Base-by-base conservation (phyloP, 2,888 invertebrate species). In the Sturmia bella region DNA sequence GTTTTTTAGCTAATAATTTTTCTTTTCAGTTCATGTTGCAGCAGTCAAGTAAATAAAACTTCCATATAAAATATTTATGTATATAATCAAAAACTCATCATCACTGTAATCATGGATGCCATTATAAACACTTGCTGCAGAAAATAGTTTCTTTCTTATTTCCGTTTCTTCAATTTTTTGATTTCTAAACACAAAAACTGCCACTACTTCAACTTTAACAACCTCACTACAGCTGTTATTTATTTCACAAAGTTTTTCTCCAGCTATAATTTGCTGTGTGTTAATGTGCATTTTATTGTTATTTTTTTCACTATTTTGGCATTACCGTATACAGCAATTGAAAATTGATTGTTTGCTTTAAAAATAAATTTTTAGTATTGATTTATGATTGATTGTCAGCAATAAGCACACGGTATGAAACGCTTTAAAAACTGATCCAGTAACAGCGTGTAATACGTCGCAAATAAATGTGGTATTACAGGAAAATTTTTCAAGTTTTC, bases 21-120 rank as follows among this genome's bases (percentile, higher is more conserved):
- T 41, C 9, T 59, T 41, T 24, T n/a, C 13, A n/a, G 3, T 15
- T 43, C 4, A 45, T 61, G 15, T 17, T 7, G 19, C 4, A 72
- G n/a, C 15, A 57, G 37, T 48, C 24, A 19, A 39, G 57, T 66
- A 57, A 66, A 57, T 66, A 48, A 64, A 27, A 39, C 43, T 37
- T 56, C 48, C 32, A 41, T 50, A 50, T 12, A 59, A 43, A 43
- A 41, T 21, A 45, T 21, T 43, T 32, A 43, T 12, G 69, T 61
- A 66, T 12, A 73, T 61, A 66, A 82, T 82, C 82, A 82, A 82
- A 82, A 82, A 82, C 78, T 66, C 82, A 82, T 82, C 82, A 82
- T 72, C 82, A 75, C 78, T 70, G 66, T 78, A 82, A 78, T 78
- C 78, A 82, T 66, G 57, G 78, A 78, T 75, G 78, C 82, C 78